Percentiles rank a stretch among this genome's conserved stretches.
Conservation (phyloP, 2,797 vertebrate genomes). For the Mustela erminea region DNA sequence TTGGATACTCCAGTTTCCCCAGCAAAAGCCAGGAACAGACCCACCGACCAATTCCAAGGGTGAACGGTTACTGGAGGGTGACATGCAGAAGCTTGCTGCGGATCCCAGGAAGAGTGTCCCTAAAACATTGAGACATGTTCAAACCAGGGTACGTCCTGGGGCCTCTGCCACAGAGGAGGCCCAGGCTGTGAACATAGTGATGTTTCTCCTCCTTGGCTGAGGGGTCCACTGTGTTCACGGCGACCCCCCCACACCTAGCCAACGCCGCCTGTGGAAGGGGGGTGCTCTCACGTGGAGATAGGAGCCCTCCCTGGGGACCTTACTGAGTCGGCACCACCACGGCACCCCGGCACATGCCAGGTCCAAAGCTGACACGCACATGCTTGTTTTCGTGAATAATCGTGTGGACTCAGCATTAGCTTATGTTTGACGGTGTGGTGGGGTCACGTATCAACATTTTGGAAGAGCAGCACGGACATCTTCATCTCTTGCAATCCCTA, state of each 20-base stretch:
- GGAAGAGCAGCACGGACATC: not conserved
- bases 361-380: not conserved
- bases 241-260: too few relatives aligned
- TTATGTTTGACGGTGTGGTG: not conserved
- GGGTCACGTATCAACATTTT: fast-evolving
- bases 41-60: not conserved
- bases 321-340: not conserved
- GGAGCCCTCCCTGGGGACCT: not conserved
- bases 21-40: not conserved
- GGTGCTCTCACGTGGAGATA: fast-evolving
- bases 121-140: not conserved
- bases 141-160: not conserved
- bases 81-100: not conserved
- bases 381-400: not conserved
- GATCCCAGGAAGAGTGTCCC: not conserved
- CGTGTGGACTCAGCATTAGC: fast-evolving
- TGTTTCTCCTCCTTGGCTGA: not conserved
- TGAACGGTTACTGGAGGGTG: not conserved
- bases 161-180: not conserved
- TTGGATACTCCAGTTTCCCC: not conserved
- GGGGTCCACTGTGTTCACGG: not conserved
- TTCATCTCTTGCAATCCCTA: not conserved
- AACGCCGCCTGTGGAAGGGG: not conserved
- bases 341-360: fast-evolving
- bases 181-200: fast-evolving